Percentiles rank a stretch among this genome's conserved stretches.
These are phyloP conservation scores for Drosophila subobscura DNA, from an alignment of 1,140 invertebrate species.

Conservation along the genomic window DNA sequence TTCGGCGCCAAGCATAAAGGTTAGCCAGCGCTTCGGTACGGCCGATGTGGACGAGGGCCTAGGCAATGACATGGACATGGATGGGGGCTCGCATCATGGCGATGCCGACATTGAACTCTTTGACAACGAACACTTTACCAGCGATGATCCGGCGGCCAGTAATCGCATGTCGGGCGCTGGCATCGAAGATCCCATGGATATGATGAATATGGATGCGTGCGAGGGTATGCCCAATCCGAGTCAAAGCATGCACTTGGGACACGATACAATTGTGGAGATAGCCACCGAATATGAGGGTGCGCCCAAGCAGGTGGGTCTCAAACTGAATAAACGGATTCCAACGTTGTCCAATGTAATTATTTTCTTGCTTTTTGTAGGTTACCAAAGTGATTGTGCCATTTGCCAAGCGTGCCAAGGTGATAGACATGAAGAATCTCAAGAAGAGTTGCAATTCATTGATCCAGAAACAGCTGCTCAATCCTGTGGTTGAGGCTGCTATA, in stretches of 20 bases:
- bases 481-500: constrained; percentile 39
- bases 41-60: constrained; percentile 42
- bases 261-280: constrained; percentile 75
- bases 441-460: constrained; percentile 85
- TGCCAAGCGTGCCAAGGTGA: constrained; percentile 89
- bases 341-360: not conserved
- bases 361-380: constrained; percentile 79
- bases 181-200: constrained; percentile 38
- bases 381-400: constrained; percentile 87
- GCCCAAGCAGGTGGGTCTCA: constrained; percentile 60
- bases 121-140: constrained; percentile 60
- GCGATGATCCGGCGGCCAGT: constrained; percentile 33
- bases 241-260: constrained; percentile 23
- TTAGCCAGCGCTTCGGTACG: constrained; percentile 38
- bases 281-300: constrained; percentile 78
- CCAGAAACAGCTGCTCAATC: constrained; percentile 61
- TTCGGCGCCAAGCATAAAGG: constrained; percentile 62
- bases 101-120: constrained; percentile 55
- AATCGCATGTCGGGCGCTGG: constrained; percentile 7
- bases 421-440: constrained; percentile 91
- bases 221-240: not conserved
- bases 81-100: constrained; percentile 26
- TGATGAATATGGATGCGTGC: constrained; percentile 56
- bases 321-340: no score
- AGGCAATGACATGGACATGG: constrained; percentile 31